Conservation (phyloP, 2,113 vertebrate species). For the Bubo bubo region DNA sequence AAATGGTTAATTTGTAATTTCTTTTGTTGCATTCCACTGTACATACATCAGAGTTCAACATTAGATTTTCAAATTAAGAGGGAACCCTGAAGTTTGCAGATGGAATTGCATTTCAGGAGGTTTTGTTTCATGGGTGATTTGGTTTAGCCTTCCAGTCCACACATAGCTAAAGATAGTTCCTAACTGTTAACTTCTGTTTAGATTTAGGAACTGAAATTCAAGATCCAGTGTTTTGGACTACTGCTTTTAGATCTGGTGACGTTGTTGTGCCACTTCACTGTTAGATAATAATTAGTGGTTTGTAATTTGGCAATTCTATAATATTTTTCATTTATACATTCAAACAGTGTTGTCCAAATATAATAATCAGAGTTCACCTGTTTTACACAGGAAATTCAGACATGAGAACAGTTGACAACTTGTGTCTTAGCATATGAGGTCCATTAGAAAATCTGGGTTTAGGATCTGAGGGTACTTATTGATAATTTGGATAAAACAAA, state of each 20-base stretch:
- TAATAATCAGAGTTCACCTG: not conserved
- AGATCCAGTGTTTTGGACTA: not conserved
- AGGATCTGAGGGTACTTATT: not conserved
- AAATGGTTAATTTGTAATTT: not conserved
- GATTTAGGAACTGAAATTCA: not conserved
- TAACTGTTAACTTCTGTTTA: not conserved
- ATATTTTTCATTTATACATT: not conserved
- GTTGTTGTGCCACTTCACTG: not conserved
- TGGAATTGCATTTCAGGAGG: not conserved
- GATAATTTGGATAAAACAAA: not conserved
- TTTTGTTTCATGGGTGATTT: not conserved
- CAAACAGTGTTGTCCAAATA: not conserved
- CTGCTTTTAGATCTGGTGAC: not conserved
- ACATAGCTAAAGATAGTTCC: not conserved
- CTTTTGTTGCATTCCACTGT: slow-evolving; percentile 6
- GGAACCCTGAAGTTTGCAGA: not conserved
- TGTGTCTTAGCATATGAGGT: not conserved
- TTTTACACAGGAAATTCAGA: not conserved
- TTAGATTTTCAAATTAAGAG: not conserved
- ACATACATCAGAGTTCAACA: not conserved
- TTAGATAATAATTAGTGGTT: not conserved
- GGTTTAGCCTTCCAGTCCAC: not conserved
- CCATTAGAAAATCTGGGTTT: not conserved
- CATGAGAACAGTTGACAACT: not conserved
- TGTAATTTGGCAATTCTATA: not conserved